Conservation (phyloP, 2,113 vertebrate species). For the Mustela lutreola region DNA sequence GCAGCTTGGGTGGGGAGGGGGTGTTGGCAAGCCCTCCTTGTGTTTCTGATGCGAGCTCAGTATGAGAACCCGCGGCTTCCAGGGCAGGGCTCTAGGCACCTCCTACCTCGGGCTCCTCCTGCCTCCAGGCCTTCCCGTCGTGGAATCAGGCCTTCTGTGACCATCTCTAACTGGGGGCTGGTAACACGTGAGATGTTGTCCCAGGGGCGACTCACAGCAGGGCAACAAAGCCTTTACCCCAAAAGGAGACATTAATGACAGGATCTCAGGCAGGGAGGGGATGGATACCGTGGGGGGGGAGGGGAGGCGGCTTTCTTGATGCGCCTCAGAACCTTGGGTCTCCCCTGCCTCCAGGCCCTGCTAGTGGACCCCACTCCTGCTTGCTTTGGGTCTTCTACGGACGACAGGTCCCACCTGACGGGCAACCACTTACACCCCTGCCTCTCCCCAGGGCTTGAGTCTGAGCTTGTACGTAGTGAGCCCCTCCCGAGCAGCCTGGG, state of each 20-base stretch:
- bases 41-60: neutral
- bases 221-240: neutral
- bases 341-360: too few relatives aligned
- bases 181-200: neutral
- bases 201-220: too few relatives aligned
- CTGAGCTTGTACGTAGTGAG: neutral
- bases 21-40: neutral
- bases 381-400: neutral
- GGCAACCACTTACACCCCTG: too few relatives aligned
- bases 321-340: neutral
- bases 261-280: neutral
- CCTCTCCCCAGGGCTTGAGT: neutral
- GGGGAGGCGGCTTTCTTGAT: neutral
- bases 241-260: too few relatives aligned
- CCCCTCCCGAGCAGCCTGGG: neutral
- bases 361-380: neutral
- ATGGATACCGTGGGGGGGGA: neutral
- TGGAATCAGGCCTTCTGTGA: neutral
- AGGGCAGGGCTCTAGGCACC: neutral
- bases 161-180: too few relatives aligned
- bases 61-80: neutral
- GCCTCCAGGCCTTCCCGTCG: neutral
- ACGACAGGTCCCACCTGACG: fast-evolving
- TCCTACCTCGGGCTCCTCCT: too few relatives aligned
- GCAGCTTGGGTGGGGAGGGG: neutral